Base-by-base conservation (phyloP, 2,113 vertebrate genomes). In the Abramis brama region DNA sequence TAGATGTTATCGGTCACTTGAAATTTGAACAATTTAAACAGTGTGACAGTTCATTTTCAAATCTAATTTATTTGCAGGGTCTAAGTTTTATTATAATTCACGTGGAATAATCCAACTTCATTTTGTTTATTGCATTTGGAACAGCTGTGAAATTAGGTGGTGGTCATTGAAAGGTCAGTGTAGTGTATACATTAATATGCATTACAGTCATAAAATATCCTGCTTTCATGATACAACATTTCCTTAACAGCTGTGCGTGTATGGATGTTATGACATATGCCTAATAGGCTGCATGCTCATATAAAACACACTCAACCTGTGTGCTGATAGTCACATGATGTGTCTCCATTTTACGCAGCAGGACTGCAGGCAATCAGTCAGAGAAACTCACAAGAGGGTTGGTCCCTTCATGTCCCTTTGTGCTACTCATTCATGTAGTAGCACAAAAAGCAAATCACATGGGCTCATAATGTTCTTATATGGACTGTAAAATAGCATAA, bases 281-380 rank as follows among this genome's bases (percentile, higher is more conserved):
- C 27, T 79, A 79, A 79, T 59, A 19, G 52, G 30, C 76, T n/a
- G 11, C 30, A 47, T 43, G 59, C 9, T 50, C 39, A 52, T 74
- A 59, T 43, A 30, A 30, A 30, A n/a, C 23, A 39, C 30, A 25
- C 36, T 21, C 77, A 68, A 33, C 30, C 52, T 39, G 76, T 78
- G 21, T 59, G 52, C 76, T 57, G 30, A 78, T 21, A 30, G 74
- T 77, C 47, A 77, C 25, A 55, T 76, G 74, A 77, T 21, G 25
- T 52, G 8, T 77, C n/a, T 77, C 25, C 25, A 77, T 77, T 43
- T 25, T 25, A 5, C 25, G 6, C 45, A 77, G 17, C 45, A 50
- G 25, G 45, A 30, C 74, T 52, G 47, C 74, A 21, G 75, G 75
- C 50, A 30, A 23, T 21, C 75, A 77, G 75, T 77, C 27, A 77